Conservation (phyloP, 2,888 invertebrate species). For the Ommatoiulus sabulosus region DNA sequence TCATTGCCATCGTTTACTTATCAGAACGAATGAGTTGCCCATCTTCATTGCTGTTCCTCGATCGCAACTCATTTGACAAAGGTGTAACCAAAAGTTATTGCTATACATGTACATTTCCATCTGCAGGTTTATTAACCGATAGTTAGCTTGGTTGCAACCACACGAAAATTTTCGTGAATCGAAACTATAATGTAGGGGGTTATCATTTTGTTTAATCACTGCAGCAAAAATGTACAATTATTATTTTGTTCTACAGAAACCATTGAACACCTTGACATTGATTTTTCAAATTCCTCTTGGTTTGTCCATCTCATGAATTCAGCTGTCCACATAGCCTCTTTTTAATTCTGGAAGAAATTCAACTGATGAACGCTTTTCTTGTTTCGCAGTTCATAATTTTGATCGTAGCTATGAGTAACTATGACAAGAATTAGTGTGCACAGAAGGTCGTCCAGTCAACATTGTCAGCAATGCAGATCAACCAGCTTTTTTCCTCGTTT, state of each 20-base stretch:
- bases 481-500: background rate
- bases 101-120: too few relatives aligned
- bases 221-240: too few relatives aligned
- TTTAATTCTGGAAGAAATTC: background rate
- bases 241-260: background rate
- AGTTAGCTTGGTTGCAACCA: too few relatives aligned
- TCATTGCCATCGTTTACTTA: background rate
- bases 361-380: background rate
- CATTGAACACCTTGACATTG: background rate
- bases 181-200: too few relatives aligned
- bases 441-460: conserved; percentile 17
- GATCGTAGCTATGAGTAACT: background rate
- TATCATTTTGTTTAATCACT: too few relatives aligned
- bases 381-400: background rate
- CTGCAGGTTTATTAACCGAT: too few relatives aligned
- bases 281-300: too few relatives aligned
- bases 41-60: too few relatives aligned
- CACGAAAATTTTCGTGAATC: too few relatives aligned
- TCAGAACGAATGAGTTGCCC: too few relatives aligned
- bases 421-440: background rate
- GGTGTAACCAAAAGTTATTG: too few relatives aligned
- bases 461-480: conserved; percentile 21
- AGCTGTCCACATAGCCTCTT: background rate
- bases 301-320: background rate
- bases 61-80: too few relatives aligned